Base-by-base conservation (phyloP, 2,113 vertebrate species). In the Labeo rohita region DNA sequence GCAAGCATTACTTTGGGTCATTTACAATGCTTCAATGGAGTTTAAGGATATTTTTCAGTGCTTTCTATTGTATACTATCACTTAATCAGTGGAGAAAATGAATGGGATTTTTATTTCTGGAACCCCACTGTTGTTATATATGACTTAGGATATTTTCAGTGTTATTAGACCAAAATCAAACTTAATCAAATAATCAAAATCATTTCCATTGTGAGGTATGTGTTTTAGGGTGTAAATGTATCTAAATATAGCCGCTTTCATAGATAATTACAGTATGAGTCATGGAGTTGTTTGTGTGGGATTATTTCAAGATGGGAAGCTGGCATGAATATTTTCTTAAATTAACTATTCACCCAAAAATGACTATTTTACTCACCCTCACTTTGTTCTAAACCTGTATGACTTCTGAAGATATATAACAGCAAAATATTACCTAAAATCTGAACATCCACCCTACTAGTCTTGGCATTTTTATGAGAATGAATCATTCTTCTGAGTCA, bases 101-200 rank as follows among this genome's bases (percentile, higher is more conserved):
- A 74, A 49, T 49, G 36, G 6, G 12, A 36, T 68, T 39, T 39
- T 11, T 73, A 73, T 45, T 73, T 11, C 70, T 68, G 54, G 15
- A 59, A 59, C 54, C 54, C 54, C 5, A 7, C 16, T 12, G 65
- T 66, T 66, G 1, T 18, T 47, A 13, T 74, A 74, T 74, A 7
- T n/a, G 43, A 49, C 18, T n/a, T 47, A 73, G 39, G 2, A n/a
- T n/a, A 73, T 68, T 28, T 16, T 1, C 66, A 70, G 36, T 72
- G 2, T 45, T 72, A 45, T 72, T 72, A 74, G 72, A 23, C 72
- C 11, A 23, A 74, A 74, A 74, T 74, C 39, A 73, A 39, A 73
- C 21, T 0, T 45, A 45, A 45, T 47, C 3, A 3, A 12, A 3
- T n/a, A n/a, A n/a, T n/a, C n/a, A n/a, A n/a, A n/a, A n/a, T n/a